Conservation (phyloP, 2,888 invertebrate genomes). For the Chirona hameri region DNA sequence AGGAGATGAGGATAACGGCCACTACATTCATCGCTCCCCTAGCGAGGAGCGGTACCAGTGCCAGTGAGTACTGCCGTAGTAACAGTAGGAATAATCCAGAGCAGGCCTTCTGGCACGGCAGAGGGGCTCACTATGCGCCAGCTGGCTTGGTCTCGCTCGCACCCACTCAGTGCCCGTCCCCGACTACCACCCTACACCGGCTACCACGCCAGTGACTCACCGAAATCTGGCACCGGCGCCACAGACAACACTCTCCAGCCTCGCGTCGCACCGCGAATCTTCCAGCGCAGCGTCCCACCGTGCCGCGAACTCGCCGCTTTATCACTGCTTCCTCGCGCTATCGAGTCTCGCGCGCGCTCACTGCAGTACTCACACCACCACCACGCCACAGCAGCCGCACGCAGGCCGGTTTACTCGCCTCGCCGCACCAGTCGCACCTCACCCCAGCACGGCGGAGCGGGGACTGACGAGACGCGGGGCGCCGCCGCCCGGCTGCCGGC, state of each 20-base stretch:
- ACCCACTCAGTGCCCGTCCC: not conserved
- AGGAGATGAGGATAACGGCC: no score
- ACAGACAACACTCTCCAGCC: not conserved
- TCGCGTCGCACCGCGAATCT: no score
- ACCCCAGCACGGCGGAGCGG: not conserved
- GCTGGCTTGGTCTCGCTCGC: no score
- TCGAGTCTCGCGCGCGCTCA: not conserved
- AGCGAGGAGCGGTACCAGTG: no score
- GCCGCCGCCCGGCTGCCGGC: not conserved
- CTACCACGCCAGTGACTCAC: not conserved
- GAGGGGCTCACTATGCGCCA: no score
- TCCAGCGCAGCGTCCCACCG: no score
- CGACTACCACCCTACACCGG: not conserved
- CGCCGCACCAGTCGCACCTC: not conserved
- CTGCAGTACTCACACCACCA: not conserved
- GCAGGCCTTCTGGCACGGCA: no score
- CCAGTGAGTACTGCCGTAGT: no score
- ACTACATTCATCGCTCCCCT: no score
- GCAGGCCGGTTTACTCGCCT: not conserved
- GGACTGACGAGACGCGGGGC: not conserved
- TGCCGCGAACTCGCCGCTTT: no score
- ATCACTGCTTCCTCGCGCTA: no score
- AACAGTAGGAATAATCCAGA: no score
- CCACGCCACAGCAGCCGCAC: not conserved
- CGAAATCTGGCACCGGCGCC: not conserved